These are phyloP conservation scores for Diogma glabrata DNA, from an alignment of 2,888 invertebrate species.

Conservation along the genomic window DNA sequence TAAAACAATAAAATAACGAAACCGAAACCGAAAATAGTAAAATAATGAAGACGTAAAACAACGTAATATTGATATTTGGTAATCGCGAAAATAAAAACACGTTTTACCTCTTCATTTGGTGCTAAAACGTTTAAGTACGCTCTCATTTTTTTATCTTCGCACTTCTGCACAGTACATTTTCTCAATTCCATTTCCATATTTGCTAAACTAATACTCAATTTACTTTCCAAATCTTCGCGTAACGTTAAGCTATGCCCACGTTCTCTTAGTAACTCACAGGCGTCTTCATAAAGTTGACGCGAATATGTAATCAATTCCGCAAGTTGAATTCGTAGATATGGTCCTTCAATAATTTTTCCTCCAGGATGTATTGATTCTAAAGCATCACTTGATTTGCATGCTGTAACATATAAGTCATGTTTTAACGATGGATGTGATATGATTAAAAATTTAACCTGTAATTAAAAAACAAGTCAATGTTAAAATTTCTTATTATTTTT, in stretches of 20 bases:
- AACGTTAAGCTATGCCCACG: constrained; percentile 52
- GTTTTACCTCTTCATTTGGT: constrained; percentile 36
- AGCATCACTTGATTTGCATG: constrained; percentile 55
- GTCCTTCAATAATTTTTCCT: constrained; percentile 68
- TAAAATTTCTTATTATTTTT: constrained; percentile 27
- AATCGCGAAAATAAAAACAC: too few relatives aligned
- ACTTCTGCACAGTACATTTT: constrained; percentile 46
- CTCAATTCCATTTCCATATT: constrained; percentile 61
- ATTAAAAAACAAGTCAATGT: constrained; percentile 26
- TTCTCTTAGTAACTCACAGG: constrained; percentile 56
- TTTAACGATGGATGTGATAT: constrained; percentile 57
- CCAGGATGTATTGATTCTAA: constrained; percentile 68
- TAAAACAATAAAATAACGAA: too few relatives aligned
- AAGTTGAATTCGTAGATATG: constrained; percentile 58
- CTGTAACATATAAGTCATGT: constrained; percentile 62
- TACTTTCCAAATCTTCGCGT: constrained; percentile 54
- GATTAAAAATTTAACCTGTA: constrained; percentile 40
- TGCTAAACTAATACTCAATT: constrained; percentile 52
- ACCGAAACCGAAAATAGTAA: not conserved
- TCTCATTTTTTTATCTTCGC: constrained; percentile 31
- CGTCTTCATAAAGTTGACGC: constrained; percentile 55
- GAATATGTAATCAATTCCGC: constrained; percentile 38
- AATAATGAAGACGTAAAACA: constrained; percentile 3
- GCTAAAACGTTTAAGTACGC: constrained; percentile 35
- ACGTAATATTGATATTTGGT: not conserved